Conservation (phyloP, 1,140 invertebrate species). For the Aricia agestis region DNA sequence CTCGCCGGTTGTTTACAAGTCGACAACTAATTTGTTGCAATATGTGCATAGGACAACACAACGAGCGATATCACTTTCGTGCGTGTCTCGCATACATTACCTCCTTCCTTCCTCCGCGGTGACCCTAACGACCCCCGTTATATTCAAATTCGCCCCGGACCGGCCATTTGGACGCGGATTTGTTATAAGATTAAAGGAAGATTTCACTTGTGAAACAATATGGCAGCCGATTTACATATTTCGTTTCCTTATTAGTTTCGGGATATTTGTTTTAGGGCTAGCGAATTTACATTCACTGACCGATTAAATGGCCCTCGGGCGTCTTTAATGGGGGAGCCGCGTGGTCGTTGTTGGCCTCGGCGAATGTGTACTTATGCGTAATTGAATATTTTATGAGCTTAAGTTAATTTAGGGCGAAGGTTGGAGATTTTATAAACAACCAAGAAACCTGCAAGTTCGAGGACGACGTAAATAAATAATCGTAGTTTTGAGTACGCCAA, state of each 20-base stretch:
- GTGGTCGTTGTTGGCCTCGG: conserved; percentile 72
- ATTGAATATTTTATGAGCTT: conserved; percentile 74
- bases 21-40: conserved; percentile 77
- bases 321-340: conserved; percentile 75
- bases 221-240: conserved; percentile 75
- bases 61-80: conserved; percentile 65
- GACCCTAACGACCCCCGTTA: conserved; percentile 69
- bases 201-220: conserved; percentile 77
- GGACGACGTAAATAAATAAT: neutral
- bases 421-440: conserved; percentile 48
- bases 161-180: conserved; percentile 76
- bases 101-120: conserved; percentile 46
- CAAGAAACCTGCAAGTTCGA: neutral
- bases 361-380: conserved; percentile 74
- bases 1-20: conserved; percentile 72
- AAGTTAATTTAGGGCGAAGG: conserved; percentile 60
- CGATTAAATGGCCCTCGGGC: conserved; percentile 76
- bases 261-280: conserved; percentile 74
- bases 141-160: conserved; percentile 72
- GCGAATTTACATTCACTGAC: conserved; percentile 74
- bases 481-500: neutral
- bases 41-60: conserved; percentile 76
- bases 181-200: conserved; percentile 78
- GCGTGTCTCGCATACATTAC: conserved; percentile 72
- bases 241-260: conserved; percentile 76